Percentiles rank a stretch among this genome's conserved stretches.
phyloP scores from a whole-genome alignment of 2,888 invertebrate genomes.

The Xestoiulus laeticollis region DNA sequence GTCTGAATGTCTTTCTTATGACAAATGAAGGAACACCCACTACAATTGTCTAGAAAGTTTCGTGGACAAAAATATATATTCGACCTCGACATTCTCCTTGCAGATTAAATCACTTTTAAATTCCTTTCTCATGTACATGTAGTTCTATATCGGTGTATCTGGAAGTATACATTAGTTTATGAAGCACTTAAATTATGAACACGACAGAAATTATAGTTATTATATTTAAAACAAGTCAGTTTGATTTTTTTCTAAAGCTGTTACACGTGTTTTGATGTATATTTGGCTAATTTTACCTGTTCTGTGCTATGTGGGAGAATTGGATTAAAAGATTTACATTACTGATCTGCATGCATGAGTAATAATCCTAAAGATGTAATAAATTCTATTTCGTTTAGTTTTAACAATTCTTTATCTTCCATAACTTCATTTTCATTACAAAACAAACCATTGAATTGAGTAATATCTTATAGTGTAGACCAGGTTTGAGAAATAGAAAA shows the following conservation, averaged over 20 bases:
- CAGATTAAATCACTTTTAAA: neutral
- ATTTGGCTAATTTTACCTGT: neutral
- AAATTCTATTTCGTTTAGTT: too few species aligned
- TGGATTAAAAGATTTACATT: neutral
- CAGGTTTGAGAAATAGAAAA: too few species aligned
- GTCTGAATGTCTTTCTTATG: neutral
- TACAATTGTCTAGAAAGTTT: neutral
- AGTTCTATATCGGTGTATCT: neutral
- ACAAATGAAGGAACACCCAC: neutral
- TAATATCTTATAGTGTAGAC: too few species aligned
- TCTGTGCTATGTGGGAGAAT: neutral
- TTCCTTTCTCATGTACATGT: neutral
- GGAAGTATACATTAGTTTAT: neutral
- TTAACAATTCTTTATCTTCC: too few species aligned
- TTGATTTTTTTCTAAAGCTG: neutral
- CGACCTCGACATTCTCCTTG: slow-evolving; percentile 12
- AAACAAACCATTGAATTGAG: too few species aligned
- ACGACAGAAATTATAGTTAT: neutral
- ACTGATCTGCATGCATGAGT: neutral
- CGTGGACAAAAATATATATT: neutral
- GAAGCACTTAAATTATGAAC: neutral
- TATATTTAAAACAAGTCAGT: neutral
- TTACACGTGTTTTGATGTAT: neutral
- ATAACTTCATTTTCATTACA: too few species aligned
- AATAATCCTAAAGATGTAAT: too few species aligned